Conservation (phyloP, 2,888 invertebrate genomes). For the Caenorhabditis sinica region DNA sequence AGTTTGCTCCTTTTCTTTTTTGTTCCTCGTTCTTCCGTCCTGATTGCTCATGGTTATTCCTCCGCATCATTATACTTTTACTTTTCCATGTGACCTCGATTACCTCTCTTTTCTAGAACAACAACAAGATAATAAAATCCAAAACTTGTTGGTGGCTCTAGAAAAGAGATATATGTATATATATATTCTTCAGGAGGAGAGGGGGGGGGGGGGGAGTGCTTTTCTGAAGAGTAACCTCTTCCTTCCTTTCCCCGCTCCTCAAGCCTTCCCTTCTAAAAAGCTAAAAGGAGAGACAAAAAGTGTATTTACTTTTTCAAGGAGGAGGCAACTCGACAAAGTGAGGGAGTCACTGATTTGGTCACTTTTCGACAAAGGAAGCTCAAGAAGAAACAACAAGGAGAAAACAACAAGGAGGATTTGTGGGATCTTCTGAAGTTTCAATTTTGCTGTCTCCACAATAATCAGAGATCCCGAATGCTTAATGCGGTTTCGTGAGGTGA, state of each 20-base stretch:
- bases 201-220: too few species aligned
- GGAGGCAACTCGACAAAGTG: constrained; percentile 12
- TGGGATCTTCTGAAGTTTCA: too few species aligned
- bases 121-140: constrained; percentile 35
- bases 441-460: too few species aligned
- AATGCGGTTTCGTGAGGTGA: constrained; percentile 60
- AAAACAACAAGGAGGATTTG: neutral
- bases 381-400: constrained; percentile 4
- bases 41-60: constrained; percentile 3
- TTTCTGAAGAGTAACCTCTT: constrained; percentile 52
- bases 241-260: constrained; percentile 48
- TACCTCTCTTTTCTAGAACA: neutral
- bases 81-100: too few species aligned
- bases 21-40: constrained; percentile 2
- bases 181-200: constrained; percentile 6
- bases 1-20: constrained; percentile 16
- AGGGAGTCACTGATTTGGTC: constrained; percentile 20
- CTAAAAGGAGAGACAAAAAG: constrained; percentile 37
- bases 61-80: too few species aligned
- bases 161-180: constrained; percentile 11
- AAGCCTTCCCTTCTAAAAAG: neutral
- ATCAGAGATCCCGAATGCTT: constrained; percentile 44
- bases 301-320: constrained; percentile 58
- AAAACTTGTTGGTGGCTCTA: neutral
- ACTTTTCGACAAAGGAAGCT: neutral